Evolutionary conservation across 2,888 invertebrate genomes (phyloP).

Genomic region (Agrilus biguttatus): DNA sequence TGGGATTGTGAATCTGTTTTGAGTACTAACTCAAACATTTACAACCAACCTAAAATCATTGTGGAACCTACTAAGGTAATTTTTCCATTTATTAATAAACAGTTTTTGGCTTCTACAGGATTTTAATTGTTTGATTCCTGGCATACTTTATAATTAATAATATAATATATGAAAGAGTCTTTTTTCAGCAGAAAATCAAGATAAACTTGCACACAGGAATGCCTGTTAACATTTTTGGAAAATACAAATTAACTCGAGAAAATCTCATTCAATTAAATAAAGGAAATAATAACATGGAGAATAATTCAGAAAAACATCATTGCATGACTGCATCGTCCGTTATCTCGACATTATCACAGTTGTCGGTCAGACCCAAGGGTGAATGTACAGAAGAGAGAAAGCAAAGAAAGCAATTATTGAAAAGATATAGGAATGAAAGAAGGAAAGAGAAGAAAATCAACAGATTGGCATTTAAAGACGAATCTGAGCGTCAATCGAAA

Average conservation of each 20-base stretch:
- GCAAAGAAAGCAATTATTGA: slow-evolving; percentile 62
- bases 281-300: slow-evolving; percentile 25
- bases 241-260: slow-evolving; percentile 51
- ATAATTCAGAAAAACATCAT: slow-evolving; percentile 28
- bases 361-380: slow-evolving; percentile 58
- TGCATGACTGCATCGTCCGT: slow-evolving; percentile 50
- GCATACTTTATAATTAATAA: not conserved
- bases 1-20: slow-evolving; percentile 90
- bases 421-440: slow-evolving; percentile 64
- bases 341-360: slow-evolving; percentile 50
- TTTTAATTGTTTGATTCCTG: too few species aligned
- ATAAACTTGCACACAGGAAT: slow-evolving; percentile 62
- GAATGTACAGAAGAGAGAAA: slow-evolving; percentile 66
- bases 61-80: slow-evolving; percentile 47
- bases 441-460: slow-evolving; percentile 72
- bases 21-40: slow-evolving; percentile 79
- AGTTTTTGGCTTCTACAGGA: too few species aligned
- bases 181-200: slow-evolving; percentile 42
- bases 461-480: slow-evolving; percentile 68
- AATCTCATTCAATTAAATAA: slow-evolving; percentile 51
- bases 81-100: slow-evolving; percentile 9
- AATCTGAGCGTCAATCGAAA: slow-evolving; percentile 67
- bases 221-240: slow-evolving; percentile 48
- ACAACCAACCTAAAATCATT: slow-evolving; percentile 85
- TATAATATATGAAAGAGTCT: slow-evolving; percentile 6